Conservation (phyloP, 2,888 invertebrate species). For the Cheilosia pagana region DNA sequence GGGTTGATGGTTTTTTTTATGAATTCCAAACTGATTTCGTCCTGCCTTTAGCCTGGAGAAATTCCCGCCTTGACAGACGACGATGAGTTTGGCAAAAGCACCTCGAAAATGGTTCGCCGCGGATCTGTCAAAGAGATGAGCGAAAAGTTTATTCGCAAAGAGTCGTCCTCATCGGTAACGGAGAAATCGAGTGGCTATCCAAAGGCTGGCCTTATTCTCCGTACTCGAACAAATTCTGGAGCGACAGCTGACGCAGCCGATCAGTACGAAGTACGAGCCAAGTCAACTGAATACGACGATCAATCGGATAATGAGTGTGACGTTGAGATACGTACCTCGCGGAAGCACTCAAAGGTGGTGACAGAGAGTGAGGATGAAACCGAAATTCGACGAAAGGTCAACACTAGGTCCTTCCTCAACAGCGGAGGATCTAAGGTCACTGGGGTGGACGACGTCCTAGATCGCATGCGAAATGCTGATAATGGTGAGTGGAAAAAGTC, state of each 20-base stretch:
- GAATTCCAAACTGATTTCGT: no score
- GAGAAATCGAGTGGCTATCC: conserved; percentile 84
- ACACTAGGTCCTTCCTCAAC: conserved; percentile 88
- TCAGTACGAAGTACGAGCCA: conserved; percentile 77
- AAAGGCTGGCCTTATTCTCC: conserved; percentile 90
- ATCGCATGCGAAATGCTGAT: conserved; percentile 91
- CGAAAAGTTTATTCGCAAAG: conserved; percentile 90
- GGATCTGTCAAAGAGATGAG: conserved; percentile 91
- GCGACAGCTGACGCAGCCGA: conserved; percentile 81
- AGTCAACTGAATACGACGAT: conserved; percentile 62
- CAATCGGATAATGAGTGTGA: conserved; percentile 74
- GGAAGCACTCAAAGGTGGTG: conserved; percentile 75
- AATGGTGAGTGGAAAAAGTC: conserved; percentile 86
- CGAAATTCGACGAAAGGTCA: conserved; percentile 76
- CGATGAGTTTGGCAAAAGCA: conserved; percentile 31
- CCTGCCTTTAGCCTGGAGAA: conserved; percentile 39
- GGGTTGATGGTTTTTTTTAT: background rate
- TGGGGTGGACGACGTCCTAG: conserved; percentile 90
- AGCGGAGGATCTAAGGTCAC: conserved; percentile 88
- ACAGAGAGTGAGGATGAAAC: conserved; percentile 79
- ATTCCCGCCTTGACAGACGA: conserved; percentile 52
- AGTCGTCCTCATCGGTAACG: conserved; percentile 80
- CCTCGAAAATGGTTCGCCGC: conserved; percentile 84
- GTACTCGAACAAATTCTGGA: conserved; percentile 84
- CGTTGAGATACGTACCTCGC: conserved; percentile 77